Evolutionary conservation across 2,797 vertebrate species (phyloP).

Genomic region (Channa striata): DNA sequence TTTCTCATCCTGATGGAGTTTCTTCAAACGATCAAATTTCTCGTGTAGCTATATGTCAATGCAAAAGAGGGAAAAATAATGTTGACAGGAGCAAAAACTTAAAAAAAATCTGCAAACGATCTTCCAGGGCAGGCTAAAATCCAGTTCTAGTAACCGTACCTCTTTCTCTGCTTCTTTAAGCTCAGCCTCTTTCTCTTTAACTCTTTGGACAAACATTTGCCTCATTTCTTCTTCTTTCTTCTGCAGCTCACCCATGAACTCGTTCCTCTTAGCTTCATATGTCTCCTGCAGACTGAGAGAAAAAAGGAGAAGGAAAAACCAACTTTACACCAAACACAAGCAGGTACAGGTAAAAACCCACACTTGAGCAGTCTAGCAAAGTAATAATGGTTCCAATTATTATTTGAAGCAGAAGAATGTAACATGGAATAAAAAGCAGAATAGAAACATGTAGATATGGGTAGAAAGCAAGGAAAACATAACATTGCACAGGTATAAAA

Average conservation of each 20-base stretch:
- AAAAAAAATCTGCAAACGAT: neutral
- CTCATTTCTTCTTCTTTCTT: slow-evolving; percentile 99
- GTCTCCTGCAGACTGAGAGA: slow-evolving; percentile 94
- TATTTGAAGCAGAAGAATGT: neutral
- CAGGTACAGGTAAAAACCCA: neutral
- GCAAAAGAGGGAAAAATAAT: slow-evolving; percentile 6
- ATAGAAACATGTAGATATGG: neutral
- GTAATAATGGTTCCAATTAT: neutral
- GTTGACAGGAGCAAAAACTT: neutral
- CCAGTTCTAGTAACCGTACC: slow-evolving; percentile 73
- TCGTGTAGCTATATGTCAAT: slow-evolving; percentile 89
- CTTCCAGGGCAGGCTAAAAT: neutral
- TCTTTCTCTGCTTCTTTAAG: slow-evolving; percentile 99
- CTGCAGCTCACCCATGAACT: slow-evolving; percentile 97
- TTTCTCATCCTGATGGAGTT: slow-evolving; percentile 98
- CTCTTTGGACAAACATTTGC: slow-evolving; percentile 99
- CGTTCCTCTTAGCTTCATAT: slow-evolving; percentile 97
- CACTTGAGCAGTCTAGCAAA: neutral
- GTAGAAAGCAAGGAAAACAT: neutral
- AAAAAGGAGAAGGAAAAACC: neutral
- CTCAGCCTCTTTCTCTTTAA: slow-evolving; percentile 98
- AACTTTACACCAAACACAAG: neutral
- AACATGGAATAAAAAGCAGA: too few species aligned
- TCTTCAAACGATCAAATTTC: slow-evolving; percentile 98
- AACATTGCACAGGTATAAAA: neutral